Evolutionary conservation across 2,113 vertebrate genomes (phyloP).

Genomic region (Bothrops jararaca): DNA sequence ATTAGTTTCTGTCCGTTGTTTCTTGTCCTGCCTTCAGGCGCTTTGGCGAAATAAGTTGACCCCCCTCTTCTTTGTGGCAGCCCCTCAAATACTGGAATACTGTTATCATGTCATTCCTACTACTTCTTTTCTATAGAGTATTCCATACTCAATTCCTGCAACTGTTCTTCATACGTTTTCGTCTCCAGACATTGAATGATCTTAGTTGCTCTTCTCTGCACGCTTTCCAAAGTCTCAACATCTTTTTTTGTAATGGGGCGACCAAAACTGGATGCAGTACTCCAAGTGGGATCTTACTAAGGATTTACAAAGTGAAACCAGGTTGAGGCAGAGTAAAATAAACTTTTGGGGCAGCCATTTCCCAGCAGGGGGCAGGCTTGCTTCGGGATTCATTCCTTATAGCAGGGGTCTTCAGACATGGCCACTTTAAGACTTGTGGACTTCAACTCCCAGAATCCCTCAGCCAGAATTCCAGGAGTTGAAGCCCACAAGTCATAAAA

Average conservation of each 20-base stretch:
- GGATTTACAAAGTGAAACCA: neutral
- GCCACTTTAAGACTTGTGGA: no score
- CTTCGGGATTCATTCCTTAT: neutral
- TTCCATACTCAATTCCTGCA: no score
- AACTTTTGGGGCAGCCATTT: accelerated
- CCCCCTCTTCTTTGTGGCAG: no score
- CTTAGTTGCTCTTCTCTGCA: neutral
- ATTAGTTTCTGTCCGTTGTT: neutral
- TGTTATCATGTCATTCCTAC: no score
- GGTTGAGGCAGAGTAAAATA: neutral
- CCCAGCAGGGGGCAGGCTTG: slow-evolving; percentile 50
- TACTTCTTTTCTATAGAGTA: no score
- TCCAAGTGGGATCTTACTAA: neutral
- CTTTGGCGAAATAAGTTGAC: neutral
- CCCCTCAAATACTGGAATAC: no score
- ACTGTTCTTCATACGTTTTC: no score
- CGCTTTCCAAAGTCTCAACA: neutral
- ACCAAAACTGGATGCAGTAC: neutral
- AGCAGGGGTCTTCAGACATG: no score
- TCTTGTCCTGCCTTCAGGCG: neutral
- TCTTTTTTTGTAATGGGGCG: neutral
- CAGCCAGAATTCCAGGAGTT: no score
- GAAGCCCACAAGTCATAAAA: no score
- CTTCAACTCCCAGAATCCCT: no score
- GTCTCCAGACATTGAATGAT: no score